These are phyloP conservation scores for Drosophila bocqueti DNA, from an alignment of 1,140 invertebrate species.

Conservation along the genomic window DNA sequence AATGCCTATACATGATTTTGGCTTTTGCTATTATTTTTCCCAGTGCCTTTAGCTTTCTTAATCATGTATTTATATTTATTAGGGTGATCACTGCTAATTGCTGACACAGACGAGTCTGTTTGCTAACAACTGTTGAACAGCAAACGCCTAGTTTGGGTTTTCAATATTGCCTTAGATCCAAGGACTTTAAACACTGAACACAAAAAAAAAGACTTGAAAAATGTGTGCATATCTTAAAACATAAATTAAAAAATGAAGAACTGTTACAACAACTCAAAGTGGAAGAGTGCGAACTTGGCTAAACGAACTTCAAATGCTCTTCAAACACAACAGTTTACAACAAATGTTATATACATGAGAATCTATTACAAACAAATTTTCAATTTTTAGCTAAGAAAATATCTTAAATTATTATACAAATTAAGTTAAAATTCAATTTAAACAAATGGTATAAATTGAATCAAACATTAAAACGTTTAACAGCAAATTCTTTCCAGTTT, in stretches of 20 bases:
- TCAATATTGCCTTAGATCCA: neutral
- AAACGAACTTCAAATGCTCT: neutral
- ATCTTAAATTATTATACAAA: neutral
- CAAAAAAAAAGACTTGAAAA: neutral
- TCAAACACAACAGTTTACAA: neutral
- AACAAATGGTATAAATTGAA: neutral
- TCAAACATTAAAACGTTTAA: neutral
- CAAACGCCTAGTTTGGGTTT: neutral
- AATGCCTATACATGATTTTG: no score
- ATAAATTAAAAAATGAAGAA: neutral
- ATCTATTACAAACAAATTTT: neutral
- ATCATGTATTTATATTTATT: conserved; percentile 19
- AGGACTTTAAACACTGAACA: conserved; percentile 9
- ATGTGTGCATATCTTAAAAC: neutral
- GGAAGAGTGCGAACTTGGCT: neutral
- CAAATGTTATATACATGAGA: neutral
- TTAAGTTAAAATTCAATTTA: neutral
- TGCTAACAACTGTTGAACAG: conserved; percentile 1
- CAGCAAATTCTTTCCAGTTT: neutral
- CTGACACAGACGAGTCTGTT: conserved; percentile 17
- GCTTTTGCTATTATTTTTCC: neutral
- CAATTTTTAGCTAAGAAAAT: no score
- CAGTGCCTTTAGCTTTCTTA: neutral
- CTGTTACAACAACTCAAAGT: neutral
- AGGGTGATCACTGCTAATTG: conserved; percentile 29